Evolutionary conservation across 2,888 invertebrate species (phyloP).

Genomic region (Hyposoter didymator): DNA sequence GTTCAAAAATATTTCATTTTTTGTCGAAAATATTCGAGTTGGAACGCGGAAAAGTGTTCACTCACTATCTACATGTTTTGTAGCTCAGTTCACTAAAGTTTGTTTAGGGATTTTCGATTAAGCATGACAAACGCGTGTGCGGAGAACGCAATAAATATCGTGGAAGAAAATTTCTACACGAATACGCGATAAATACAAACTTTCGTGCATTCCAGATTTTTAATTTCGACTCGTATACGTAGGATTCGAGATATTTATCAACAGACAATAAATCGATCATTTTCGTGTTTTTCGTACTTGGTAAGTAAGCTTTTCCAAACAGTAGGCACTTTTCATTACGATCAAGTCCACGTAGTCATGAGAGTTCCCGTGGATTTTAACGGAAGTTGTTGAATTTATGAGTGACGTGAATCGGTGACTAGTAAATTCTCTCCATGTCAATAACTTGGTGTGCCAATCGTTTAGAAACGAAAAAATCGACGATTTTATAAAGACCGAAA

Average conservation of each 20-base stretch:
- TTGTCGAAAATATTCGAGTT: not conserved
- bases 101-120: too few relatives aligned
- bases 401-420: not conserved
- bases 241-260: not conserved
- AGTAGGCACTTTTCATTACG: not conserved
- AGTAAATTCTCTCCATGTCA: not conserved
- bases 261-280: not conserved
- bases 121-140: too few relatives aligned
- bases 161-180: not conserved
- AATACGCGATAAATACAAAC: too few relatives aligned
- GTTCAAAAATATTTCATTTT: not conserved
- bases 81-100: too few relatives aligned
- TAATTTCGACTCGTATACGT: not conserved
- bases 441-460: not conserved
- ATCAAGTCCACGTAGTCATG: not conserved
- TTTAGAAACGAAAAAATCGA: not conserved
- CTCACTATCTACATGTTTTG: too few relatives aligned
- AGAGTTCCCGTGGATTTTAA: not conserved
- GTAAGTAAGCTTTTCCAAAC: not conserved
- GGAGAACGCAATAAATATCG: too few relatives aligned
- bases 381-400: not conserved
- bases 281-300: not conserved
- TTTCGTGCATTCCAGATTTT: too few relatives aligned
- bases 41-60: too few relatives aligned
- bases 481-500: not conserved